A percentile compares a stretch with the other conserved stretches of the same genome.
Conservation (phyloP, 2,797 vertebrate genomes). For the Apodemus agrarius region DNA sequence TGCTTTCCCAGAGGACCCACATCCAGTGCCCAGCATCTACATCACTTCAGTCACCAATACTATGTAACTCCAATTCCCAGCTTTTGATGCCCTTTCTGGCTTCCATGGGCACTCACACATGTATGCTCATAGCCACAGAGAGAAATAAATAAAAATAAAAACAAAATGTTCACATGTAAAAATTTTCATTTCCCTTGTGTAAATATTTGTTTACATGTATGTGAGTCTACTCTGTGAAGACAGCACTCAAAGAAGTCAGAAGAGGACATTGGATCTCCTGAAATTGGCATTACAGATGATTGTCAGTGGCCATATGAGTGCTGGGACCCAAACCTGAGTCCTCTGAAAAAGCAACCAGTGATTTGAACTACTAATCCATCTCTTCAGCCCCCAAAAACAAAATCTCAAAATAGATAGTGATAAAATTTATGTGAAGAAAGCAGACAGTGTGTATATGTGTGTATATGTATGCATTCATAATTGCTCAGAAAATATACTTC, state of each 20-base stretch:
- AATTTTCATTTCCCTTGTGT: background rate
- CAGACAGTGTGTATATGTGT: background rate
- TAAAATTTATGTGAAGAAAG: constrained; percentile 10
- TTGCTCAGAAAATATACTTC: constrained; percentile 17
- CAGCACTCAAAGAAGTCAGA: background rate
- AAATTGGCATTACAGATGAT: background rate
- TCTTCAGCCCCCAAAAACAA: background rate
- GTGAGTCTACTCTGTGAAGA: background rate
- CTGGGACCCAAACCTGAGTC: background rate
- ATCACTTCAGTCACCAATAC: background rate
- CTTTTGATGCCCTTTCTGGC: background rate
- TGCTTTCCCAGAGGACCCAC: background rate
- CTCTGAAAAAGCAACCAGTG: background rate
- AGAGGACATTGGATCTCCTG: background rate
- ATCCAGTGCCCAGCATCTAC: background rate
- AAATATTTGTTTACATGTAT: background rate
- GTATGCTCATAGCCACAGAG: background rate
- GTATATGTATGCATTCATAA: background rate
- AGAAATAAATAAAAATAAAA: background rate
- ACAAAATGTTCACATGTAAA: background rate
- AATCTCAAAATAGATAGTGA: background rate
- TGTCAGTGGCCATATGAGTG: background rate
- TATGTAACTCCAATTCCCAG: background rate
- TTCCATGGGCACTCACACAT: background rate
- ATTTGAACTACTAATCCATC: background rate